Percentiles rank a stretch among this genome's conserved stretches.
These are phyloP conservation scores for Agrilus mali DNA, from an alignment of 2,888 invertebrate species.

Conservation along the genomic window DNA sequence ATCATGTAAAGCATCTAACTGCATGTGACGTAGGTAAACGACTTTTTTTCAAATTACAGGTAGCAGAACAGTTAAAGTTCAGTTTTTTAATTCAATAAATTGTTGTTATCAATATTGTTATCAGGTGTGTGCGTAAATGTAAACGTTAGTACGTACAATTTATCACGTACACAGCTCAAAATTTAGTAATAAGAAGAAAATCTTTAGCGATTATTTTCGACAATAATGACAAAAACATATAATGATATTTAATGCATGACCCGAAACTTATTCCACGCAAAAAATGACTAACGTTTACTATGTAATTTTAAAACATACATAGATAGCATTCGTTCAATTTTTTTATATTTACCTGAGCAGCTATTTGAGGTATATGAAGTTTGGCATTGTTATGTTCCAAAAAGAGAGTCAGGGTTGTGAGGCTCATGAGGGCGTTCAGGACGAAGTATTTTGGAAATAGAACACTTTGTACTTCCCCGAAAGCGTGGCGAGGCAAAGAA, in stretches of 20 bases:
- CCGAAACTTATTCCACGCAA: not conserved
- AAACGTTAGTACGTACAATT: too few relatives aligned
- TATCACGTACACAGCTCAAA: too few relatives aligned
- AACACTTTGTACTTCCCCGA: conserved; percentile 76
- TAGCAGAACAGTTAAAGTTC: too few relatives aligned
- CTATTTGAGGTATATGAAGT: conserved; percentile 37
- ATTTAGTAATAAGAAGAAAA: too few relatives aligned
- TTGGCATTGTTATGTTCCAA: conserved; percentile 45
- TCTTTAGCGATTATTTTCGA: too few relatives aligned
- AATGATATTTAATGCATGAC: not conserved
- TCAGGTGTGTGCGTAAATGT: too few relatives aligned
- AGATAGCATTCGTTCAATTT: not conserved
- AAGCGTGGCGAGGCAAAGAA: conserved; percentile 71
- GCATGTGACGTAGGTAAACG: too few relatives aligned
- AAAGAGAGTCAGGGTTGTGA: conserved; percentile 60
- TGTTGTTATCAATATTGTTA: too few relatives aligned
- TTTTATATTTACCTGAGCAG: conserved; percentile 36
- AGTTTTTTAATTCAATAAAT: too few relatives aligned
- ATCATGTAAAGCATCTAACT: too few relatives aligned
- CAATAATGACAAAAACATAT: too few relatives aligned
- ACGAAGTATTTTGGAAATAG: conserved; percentile 80
- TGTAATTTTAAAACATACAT: not conserved
- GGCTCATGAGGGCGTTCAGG: conserved; percentile 61
- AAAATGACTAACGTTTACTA: not conserved
- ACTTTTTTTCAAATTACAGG: too few relatives aligned